Base-by-base conservation (phyloP, 2,113 vertebrate species). In the Microtus oregoni region DNA sequence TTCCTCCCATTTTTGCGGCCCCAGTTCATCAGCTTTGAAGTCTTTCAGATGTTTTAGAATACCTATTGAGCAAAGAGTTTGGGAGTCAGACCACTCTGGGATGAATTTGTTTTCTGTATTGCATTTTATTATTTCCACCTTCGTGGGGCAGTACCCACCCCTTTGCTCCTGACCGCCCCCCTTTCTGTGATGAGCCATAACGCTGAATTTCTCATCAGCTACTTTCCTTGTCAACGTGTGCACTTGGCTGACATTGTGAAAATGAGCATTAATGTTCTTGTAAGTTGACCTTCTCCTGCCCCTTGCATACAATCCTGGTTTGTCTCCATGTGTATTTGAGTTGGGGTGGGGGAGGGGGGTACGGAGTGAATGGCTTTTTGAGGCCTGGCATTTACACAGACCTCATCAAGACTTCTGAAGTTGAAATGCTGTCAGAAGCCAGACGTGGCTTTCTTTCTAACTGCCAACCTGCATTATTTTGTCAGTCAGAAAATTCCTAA, bases 401-500 rank as follows among this genome's bases (percentile, higher is more conserved):
- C 32, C 68, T 90, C 92, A 30, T 65, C 28, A 78, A 93, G 75
- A 65, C 88, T 41, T 95, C 65, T 95, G 32, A 94, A 91, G 65
- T 89, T 82, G 78, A 95, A 77, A 92, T 89, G 19, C 81, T 95
- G 89, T 94, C 96, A 87, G 93, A 92, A 97, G 47, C 70, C 86
- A 97, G 94, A 86, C 89, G 1, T 95, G 81, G 72, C 52, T 93
- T 96, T 67, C 58, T 63, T 63, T 97, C 85, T 94, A 93, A 82
- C 58, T 88, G 58, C 94, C 89, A 95, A 75, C 19, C 68, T 81
- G 78, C 89, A 87, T 89, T 89, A 81, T 88, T 95, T 93, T 89
- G 87, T 97, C 90, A 82, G 38, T 94, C 86, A 91, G 92, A 96
- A 94, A 89, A 89, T 76, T 87, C 92, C 95, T 95, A 89, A 86